Evolutionary conservation across 2,797 vertebrate genomes (phyloP), one percentile per base, ranked within the genome.

Genomic region (Australoheros facetus): DNA sequence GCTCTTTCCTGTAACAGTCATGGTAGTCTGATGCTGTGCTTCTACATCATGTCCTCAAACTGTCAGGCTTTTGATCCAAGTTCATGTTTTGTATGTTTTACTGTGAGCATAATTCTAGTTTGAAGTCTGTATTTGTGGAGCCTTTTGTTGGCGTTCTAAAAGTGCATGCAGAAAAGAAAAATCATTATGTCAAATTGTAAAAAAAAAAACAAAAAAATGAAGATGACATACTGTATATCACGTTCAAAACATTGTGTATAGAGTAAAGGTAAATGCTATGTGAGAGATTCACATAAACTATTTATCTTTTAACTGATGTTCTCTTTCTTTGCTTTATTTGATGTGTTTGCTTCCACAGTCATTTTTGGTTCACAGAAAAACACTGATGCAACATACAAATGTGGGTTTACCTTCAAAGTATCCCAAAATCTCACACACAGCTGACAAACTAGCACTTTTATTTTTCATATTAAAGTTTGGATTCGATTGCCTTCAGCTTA

Each of bases 101-200:
- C 74, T 95, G 94, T 96, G 95, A 88, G 94, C 85, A 91, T 89
- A 92, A 90, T 88, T 93, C 91, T 94, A 95, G 92, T 94, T 96
- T 92, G 94, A 93, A 92, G 91, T 95, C 90, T 96, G 95, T 97
- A 89, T 96, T 86, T 0, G 96, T 97, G 94, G 92, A 96, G 93
- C 92, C 96, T 86, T 96, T 94, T 96, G 95, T 96, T 95, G 95
- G 93, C 94, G 93, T 96, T 96, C 95, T 95, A 92, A 96, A 48
- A 95, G 93, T 97, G 97, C 97, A 98, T 98, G 95, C 95, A 93
- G 85, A 94, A 94, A 93, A 92, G 90, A 93, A 93, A 92, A 91
- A 91, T 89, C 93, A 94, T 95, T 93, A 86, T 96, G 96, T 94
- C 94, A 94, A 93, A 88, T 53, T 92, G 89, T 95, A 88, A 88